Conservation (phyloP, 2,113 vertebrate species). For the Bos indicus region DNA sequence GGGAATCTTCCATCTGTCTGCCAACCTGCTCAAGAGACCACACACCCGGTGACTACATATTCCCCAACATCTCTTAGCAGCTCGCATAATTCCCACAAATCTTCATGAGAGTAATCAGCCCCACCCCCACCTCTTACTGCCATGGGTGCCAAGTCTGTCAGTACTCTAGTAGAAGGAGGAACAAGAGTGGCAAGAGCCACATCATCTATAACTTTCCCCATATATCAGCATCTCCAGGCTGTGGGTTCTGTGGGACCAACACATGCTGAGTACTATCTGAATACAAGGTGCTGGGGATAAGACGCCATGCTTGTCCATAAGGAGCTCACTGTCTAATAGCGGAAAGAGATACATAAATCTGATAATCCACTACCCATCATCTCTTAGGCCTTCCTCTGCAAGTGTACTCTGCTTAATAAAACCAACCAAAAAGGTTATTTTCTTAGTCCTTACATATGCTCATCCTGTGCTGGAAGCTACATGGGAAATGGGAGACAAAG, state of each 20-base stretch:
- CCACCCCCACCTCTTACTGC: neutral
- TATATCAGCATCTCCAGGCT: neutral
- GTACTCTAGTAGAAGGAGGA: neutral
- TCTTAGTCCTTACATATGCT: neutral
- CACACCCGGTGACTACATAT: neutral
- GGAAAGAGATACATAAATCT: neutral
- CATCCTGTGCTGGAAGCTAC: neutral
- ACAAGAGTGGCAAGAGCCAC: neutral
- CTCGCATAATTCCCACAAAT: neutral
- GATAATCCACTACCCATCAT: neutral
- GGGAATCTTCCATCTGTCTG: conserved; percentile 34
- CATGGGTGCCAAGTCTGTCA: neutral
- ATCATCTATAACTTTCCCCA: neutral
- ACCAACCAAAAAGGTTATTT: conserved; percentile 20
- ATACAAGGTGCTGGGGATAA: neutral
- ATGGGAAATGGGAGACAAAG: conserved; percentile 5
- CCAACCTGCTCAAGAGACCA: conserved; percentile 31
- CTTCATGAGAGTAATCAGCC: neutral
- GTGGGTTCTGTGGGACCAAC: neutral
- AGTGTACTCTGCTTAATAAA: neutral
- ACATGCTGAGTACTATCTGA: neutral
- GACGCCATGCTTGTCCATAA: neutral
- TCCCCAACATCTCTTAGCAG: neutral
- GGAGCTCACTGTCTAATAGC: neutral
- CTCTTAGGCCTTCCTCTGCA: neutral